A percentile compares a stretch with the other conserved stretches of the same genome.
Evolutionary conservation across 2,113 vertebrate genomes (phyloP).

Genomic region (Steatornis caripensis): DNA sequence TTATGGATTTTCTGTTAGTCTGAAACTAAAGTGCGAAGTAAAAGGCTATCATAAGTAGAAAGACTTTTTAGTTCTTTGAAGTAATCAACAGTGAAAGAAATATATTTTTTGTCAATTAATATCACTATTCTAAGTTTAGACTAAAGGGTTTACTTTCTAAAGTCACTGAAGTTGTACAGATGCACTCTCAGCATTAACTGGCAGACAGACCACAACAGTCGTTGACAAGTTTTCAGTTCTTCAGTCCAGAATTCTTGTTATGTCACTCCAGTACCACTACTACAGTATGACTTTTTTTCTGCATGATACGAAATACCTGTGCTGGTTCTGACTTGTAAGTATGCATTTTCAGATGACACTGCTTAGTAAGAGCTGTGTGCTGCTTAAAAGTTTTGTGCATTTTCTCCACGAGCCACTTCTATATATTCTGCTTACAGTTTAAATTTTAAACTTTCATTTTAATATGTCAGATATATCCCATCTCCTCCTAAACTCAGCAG

Average conservation of each 20-base stretch:
- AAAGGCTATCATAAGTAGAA: not conserved
- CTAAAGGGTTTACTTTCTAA: not conserved
- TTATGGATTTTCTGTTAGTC: not conserved
- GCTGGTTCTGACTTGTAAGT: not conserved
- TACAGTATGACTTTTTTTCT: not conserved
- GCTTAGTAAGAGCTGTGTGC: not conserved
- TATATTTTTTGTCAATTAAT: not conserved
- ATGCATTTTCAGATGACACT: not conserved
- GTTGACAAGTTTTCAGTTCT: not conserved
- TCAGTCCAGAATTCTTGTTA: not conserved
- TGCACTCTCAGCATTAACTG: not conserved
- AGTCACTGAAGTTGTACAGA: not conserved
- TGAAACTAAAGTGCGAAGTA: not conserved
- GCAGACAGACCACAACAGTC: not conserved
- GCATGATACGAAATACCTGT: not conserved
- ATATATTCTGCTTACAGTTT: not conserved
- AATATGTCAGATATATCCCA: not conserved
- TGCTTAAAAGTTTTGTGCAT: not conserved
- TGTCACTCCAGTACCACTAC: not conserved
- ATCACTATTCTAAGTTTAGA: not conserved
- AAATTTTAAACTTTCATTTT: not conserved
- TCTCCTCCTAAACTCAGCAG: not conserved
- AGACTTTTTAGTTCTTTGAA: not conserved
- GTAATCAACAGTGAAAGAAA: not conserved
- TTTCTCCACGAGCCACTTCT: not conserved